Evolutionary conservation across 2,797 vertebrate genomes (phyloP).

Genomic region (Micromesistius poutassou): DNA sequence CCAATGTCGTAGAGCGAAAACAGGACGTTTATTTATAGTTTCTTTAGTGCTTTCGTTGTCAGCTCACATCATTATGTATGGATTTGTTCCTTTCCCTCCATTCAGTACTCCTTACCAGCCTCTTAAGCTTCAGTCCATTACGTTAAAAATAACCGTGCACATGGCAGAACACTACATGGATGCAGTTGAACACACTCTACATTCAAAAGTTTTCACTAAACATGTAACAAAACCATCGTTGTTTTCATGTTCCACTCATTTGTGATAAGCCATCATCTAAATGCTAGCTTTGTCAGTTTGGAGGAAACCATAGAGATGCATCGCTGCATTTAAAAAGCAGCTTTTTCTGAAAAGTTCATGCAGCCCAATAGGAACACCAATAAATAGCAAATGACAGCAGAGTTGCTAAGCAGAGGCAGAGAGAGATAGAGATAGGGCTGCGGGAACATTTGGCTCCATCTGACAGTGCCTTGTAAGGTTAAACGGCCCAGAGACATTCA

Average conservation of each 20-base stretch:
- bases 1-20: not conserved
- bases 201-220: not conserved
- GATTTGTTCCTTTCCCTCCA: conserved; percentile 12
- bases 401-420: conserved; percentile 41
- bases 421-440: conserved; percentile 38
- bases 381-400: conserved; percentile 16
- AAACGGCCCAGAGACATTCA: conserved; percentile 53
- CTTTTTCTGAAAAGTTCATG: conserved; percentile 26
- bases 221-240: not conserved
- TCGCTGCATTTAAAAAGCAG: conserved; percentile 23
- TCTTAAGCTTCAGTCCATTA: not conserved
- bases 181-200: not conserved
- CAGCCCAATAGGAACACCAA: conserved; percentile 20
- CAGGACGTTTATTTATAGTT: not conserved
- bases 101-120: not conserved
- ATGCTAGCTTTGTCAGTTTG: not conserved
- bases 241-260: not conserved
- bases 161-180: not conserved
- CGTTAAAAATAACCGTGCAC: not conserved
- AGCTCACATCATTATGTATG: not conserved
- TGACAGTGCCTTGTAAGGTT: conserved; percentile 51
- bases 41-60: conserved; percentile 1
- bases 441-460: conserved; percentile 30
- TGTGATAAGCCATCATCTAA: not conserved
- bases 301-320: conserved; percentile 40